A percentile compares a stretch with the other conserved stretches of the same genome.
These are phyloP conservation scores for Lamellibrachia satsuma DNA, from an alignment of 2,888 invertebrate species.

Conservation along the genomic window DNA sequence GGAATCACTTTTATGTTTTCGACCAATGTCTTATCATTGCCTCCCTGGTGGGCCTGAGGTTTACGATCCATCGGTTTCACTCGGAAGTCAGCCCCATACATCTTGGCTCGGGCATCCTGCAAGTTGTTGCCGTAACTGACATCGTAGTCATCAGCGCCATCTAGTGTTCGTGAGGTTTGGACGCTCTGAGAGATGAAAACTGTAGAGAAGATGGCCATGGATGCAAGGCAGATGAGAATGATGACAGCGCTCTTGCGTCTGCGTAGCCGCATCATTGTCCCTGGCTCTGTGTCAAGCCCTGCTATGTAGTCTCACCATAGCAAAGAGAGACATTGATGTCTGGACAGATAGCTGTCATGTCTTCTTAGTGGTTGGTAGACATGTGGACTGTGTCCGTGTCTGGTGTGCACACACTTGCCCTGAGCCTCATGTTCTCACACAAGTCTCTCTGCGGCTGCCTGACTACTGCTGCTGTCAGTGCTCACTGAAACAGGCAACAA, in stretches of 20 bases:
- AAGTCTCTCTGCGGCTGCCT: neutral
- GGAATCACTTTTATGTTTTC: neutral
- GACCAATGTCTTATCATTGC: neutral
- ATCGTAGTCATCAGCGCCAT: neutral
- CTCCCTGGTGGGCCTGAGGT: neutral
- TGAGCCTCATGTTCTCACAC: neutral
- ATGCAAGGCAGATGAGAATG: neutral
- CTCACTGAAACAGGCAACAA: slow-evolving; percentile 7
- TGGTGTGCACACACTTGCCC: neutral
- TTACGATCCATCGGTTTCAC: slow-evolving; percentile 6
- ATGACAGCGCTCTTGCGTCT: neutral
- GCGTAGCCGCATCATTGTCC: neutral
- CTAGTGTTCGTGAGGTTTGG: neutral
- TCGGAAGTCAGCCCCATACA: neutral
- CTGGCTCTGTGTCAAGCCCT: neutral
- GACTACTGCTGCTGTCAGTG: neutral
- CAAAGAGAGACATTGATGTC: neutral
- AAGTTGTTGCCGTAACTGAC: neutral
- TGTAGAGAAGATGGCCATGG: neutral
- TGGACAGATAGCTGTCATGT: neutral
- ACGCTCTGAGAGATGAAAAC: neutral
- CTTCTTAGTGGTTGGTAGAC: neutral
- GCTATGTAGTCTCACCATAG: neutral
- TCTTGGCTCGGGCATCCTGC: neutral
- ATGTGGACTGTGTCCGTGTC: neutral